Base-by-base conservation (phyloP, 2,113 vertebrate species). In the Clarias macrocephalus region DNA sequence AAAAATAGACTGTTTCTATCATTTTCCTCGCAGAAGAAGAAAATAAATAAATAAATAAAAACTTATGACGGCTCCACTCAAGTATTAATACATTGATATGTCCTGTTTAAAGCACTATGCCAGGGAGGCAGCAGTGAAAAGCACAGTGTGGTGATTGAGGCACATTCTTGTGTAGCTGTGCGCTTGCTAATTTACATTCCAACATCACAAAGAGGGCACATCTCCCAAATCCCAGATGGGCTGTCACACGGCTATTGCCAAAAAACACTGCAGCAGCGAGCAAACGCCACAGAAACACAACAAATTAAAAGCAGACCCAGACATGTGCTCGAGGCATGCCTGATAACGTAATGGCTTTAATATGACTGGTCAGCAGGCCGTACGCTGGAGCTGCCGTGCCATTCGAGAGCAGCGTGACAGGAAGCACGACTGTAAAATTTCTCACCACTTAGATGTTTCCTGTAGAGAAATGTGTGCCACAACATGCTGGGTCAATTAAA, bases 171-270 rank as follows among this genome's bases (percentile, higher is more conserved):
- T 82, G 84, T 84, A 86, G 90, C 82, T 89, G 76, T 89, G 88
- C 66, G 25, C 66, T 88, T 19, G 48, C 88, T 88, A 88, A 89
- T 91, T 88, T 89, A 91, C 86, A 89, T 91, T 91, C 90, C 85
- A 89, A 77, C 86, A 86, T 68, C 62, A 86, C 81, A 88, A 86
- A 88, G 68, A 82, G 76, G 7, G 3, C 3, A 16, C 85, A 88
- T 84, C 86, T 77, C 66, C 76, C 87, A 86, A 80, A 88, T 86
- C 70, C 87, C 84, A 88, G 81, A 84, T 79, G 62, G 75, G 30
- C 59, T 23, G 15, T 23, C n/a, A 73, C 48, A 81, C 59, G 18
- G 59, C 23, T 25, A 57, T 65, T 79, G 80, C 65, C 79, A 88
- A 88, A 85, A 83, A 87, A 87, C 85, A 77, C 63, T 18, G 68